Evolutionary conservation across 2,113 vertebrate species (phyloP).

Genomic region (Hassar affinis): DNA sequence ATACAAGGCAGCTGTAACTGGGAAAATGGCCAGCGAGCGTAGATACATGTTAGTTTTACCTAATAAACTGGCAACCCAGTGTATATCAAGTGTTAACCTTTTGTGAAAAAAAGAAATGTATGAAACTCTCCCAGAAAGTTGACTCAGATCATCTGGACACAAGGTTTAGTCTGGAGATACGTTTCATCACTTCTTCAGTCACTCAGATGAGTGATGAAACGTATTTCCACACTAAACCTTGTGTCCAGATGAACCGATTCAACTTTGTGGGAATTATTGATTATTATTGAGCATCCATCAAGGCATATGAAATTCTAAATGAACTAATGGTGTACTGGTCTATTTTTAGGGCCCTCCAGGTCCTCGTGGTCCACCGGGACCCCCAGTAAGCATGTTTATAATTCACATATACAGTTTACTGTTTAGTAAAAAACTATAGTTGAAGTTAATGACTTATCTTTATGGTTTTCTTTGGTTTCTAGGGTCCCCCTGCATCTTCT

Average conservation of each 20-base stretch:
- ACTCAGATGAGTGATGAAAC: too few species aligned
- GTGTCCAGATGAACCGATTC: too few species aligned
- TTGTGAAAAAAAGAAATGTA: too few species aligned
- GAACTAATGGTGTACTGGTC: background rate
- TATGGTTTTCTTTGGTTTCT: slow-evolving; percentile 48
- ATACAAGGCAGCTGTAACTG: background rate
- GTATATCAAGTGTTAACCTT: background rate
- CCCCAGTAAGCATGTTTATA: slow-evolving; percentile 79
- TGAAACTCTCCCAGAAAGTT: too few species aligned
- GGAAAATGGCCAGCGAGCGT: background rate
- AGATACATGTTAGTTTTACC: background rate
- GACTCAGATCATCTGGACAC: too few species aligned
- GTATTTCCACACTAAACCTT: too few species aligned
- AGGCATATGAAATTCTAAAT: background rate
- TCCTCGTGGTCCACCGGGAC: slow-evolving; percentile 85
- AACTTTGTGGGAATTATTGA: too few species aligned
- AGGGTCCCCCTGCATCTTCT: slow-evolving; percentile 75
- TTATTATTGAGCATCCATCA: too few species aligned
- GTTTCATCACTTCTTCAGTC: too few species aligned
- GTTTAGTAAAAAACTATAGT: background rate
- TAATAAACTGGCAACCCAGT: background rate
- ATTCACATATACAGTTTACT: background rate
- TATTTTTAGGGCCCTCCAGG: slow-evolving; percentile 82
- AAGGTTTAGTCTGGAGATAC: too few species aligned
- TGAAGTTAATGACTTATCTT: background rate